phyloP scores from a whole-genome alignment of 2,888 invertebrate species.

The Drosophila diplacantha region DNA sequence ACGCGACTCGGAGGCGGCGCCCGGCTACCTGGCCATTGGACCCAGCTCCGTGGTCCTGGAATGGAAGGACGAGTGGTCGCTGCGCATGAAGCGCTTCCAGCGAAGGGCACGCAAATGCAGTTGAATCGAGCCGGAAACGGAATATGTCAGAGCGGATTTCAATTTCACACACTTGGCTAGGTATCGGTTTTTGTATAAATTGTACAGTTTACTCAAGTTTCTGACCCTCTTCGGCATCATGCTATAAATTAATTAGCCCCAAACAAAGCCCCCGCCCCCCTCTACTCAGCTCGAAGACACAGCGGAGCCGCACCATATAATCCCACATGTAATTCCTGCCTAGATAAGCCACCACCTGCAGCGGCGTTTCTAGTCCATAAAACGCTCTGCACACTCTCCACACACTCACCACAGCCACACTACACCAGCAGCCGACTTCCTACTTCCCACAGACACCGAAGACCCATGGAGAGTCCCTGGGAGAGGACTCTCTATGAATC shows the following conservation, averaged over 20 bases:
- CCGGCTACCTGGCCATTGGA: conserved; percentile 75
- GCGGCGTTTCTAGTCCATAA: conserved; percentile 30
- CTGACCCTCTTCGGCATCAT: conserved; percentile 77
- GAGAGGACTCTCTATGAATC: conserved; percentile 9
- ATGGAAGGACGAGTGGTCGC: conserved; percentile 77
- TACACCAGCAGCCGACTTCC: neutral
- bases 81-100: conserved; percentile 77
- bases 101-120: conserved; percentile 77
- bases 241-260: conserved; percentile 65
- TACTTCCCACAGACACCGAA: neutral
- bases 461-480: neutral
- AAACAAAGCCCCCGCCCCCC: neutral
- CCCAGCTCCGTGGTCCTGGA: conserved; percentile 76
- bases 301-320: conserved; percentile 6
- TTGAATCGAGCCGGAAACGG: conserved; percentile 78
- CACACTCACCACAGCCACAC: neutral
- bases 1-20: conserved; percentile 76
- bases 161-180: conserved; percentile 77
- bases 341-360: conserved; percentile 7
- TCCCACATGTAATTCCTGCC: neutral
- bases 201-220: conserved; percentile 78
- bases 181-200: conserved; percentile 77
- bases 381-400: conserved; percentile 8
- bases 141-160: conserved; percentile 77
- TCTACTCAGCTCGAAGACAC: conserved; percentile 3